A percentile compares a stretch with the other conserved stretches of the same genome.
These are phyloP conservation scores for Mesorhabditis spiculigera DNA, from an alignment of 2,888 invertebrate genomes.

Conservation along the genomic window DNA sequence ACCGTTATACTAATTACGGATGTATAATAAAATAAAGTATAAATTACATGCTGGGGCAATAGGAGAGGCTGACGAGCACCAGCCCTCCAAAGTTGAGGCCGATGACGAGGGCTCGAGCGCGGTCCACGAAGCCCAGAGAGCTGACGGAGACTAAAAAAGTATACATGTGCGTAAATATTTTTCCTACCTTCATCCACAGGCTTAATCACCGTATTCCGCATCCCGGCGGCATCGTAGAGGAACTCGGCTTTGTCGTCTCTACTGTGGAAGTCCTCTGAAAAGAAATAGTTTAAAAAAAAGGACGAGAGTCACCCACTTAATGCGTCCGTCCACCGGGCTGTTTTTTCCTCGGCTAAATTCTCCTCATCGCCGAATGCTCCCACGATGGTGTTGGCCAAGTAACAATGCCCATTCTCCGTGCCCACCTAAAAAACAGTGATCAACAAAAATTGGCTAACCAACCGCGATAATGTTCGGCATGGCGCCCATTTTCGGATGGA, in stretches of 20 bases:
- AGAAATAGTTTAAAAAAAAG: background rate
- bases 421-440: background rate
- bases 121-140: background rate
- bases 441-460: background rate
- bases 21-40: background rate
- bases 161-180: background rate
- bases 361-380: background rate
- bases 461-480: background rate
- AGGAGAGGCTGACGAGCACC: background rate
- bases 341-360: background rate
- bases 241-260: no score
- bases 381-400: background rate
- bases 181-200: constrained; percentile 2
- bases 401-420: background rate
- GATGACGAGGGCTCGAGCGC: background rate
- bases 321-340: background rate
- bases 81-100: background rate
- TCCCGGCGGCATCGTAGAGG: background rate
- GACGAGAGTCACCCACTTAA: background rate
- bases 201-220: background rate
- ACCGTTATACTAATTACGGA: background rate
- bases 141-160: background rate
- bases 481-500: background rate
- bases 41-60: background rate
- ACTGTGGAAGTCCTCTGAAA: background rate